Conservation (phyloP, 1,140 invertebrate genomes). For the Oryctes rhinoceros region DNA sequence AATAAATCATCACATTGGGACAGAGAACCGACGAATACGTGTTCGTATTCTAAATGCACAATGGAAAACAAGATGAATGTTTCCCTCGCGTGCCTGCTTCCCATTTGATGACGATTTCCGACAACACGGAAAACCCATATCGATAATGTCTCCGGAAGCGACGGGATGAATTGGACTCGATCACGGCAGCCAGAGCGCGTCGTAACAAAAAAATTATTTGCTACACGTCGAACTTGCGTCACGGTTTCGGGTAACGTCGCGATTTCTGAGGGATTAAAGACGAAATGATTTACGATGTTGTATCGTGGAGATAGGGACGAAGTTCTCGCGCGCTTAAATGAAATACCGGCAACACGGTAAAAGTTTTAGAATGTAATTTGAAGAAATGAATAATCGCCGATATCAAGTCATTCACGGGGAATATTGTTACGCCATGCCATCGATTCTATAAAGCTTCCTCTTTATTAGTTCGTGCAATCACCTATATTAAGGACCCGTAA, state of each 20-base stretch:
- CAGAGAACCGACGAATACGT: too few relatives aligned
- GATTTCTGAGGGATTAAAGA: neutral
- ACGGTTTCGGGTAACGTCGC: neutral
- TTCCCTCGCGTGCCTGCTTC: neutral
- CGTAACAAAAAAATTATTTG: neutral
- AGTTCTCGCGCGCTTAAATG: neutral
- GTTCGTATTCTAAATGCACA: too few relatives aligned
- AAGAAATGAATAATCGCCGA: too few relatives aligned
- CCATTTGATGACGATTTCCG: neutral
- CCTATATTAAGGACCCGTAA: too few relatives aligned
- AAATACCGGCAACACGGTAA: too few relatives aligned
- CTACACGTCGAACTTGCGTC: neutral
- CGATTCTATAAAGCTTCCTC: too few relatives aligned
- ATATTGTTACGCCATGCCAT: too few relatives aligned
- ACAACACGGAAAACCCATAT: conserved; percentile 18
- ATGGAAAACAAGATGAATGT: neutral
- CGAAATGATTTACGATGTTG: neutral
- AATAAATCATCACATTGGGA: too few relatives aligned
- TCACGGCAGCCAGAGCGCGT: neutral
- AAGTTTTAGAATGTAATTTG: too few relatives aligned
- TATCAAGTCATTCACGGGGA: too few relatives aligned
- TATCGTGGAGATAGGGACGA: neutral
- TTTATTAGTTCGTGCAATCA: too few relatives aligned
- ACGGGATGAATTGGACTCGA: neutral
- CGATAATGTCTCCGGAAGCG: neutral